Evolutionary conservation across 2,797 vertebrate species (phyloP), one percentile per base, ranked within the genome.

Genomic region (Amphiprion clarkii): DNA sequence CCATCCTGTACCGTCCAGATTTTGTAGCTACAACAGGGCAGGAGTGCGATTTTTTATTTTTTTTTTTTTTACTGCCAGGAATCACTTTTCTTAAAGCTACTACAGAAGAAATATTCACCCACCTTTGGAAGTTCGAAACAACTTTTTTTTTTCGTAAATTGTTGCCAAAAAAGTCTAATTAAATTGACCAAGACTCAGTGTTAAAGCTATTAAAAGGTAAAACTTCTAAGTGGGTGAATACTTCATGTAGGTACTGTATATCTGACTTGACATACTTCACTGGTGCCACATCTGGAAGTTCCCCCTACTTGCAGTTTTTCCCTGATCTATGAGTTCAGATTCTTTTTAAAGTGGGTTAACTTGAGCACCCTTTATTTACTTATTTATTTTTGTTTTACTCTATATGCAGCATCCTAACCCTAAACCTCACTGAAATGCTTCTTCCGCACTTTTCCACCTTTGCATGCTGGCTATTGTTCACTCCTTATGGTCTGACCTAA

Each of bases 381-480:
- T 81, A 27, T 27, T 27, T 27, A 27, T 27, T 3, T 27, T 27
- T 27, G 27, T 27, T 27, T 60, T 33, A 53, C 53, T 51, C 55
- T 29, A 11, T 67, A 70, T 72, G 63, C 77, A 60, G 67, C 71
- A 14, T 74, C 82, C 70, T 65, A 57, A 76, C 49, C 79, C 77
- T 11, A 64, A 49, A 74, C 49, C 56, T 72, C 11, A 25, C 79
- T 78, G 27, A 62, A 79, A 23, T 66, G 79, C 74, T 54, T 61
- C 74, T 67, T 67, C 73, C 75, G 77, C 67, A 25, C 80, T 62
- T 67, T 52, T 69, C 68, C 74, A 80, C 67, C 76, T 74, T 36
- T 89, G 90, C 89, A 92, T 88, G 91, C 78, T 79, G 11, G 88
- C 87, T 89, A 48, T 81, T 70, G 77, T 83, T 82, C 76, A 71